A percentile compares a stretch with the other conserved stretches of the same genome.
Conservation (phyloP, 2,113 vertebrate genomes). For the Lutjanus erythropterus region DNA sequence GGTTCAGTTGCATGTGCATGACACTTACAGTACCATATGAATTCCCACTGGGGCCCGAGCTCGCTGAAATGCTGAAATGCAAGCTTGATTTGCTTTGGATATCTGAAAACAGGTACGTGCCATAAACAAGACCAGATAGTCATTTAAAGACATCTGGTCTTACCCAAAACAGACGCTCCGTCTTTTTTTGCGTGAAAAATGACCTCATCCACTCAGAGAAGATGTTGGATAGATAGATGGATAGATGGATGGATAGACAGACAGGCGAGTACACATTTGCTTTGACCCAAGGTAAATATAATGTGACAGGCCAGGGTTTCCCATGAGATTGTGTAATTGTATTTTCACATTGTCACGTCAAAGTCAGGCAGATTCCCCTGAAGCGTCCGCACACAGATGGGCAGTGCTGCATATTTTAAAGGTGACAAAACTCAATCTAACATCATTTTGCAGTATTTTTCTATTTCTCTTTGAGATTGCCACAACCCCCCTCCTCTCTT, state of each 20-base stretch:
- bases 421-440: conserved; percentile 45
- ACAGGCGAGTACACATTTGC: conserved; percentile 42
- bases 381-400: conserved; percentile 66
- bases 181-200: conserved; percentile 24
- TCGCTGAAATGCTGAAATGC: conserved; percentile 19
- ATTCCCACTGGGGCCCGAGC: conserved; percentile 6
- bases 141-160: conserved; percentile 37
- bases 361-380: conserved; percentile 60
- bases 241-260: conserved; percentile 19
- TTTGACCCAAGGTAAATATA: conserved; percentile 73
- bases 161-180: neutral
- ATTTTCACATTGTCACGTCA: conserved; percentile 71
- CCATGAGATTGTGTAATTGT: conserved; percentile 76
- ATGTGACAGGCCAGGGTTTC: conserved; percentile 72
- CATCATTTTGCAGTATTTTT: conserved; percentile 31
- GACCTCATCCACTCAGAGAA: conserved; percentile 64
- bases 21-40: conserved; percentile 8
- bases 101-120: conserved; percentile 59
- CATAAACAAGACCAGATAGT: conserved; percentile 43
- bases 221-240: conserved; percentile 42
- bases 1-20: neutral
- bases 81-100: conserved; percentile 14
- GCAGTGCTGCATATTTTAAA: conserved; percentile 70
- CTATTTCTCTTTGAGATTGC: neutral
- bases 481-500: neutral